Conservation (phyloP, 1,140 invertebrate species). For the Camponotus pennsylvanicus region DNA sequence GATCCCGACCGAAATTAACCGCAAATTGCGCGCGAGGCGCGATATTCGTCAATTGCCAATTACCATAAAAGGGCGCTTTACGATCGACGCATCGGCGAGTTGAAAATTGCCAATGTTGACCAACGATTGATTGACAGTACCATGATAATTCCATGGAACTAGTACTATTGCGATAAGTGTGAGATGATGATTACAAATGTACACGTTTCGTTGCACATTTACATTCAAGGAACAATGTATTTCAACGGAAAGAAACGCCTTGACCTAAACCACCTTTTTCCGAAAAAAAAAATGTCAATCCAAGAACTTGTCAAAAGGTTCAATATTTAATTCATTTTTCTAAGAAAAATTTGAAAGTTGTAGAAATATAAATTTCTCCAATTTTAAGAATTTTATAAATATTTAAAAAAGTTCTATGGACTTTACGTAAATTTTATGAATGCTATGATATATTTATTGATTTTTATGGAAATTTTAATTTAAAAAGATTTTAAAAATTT, state of each 20-base stretch:
- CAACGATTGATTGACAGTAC: background rate
- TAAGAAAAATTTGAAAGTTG: too few species aligned
- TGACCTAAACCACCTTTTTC: slow-evolving; percentile 63
- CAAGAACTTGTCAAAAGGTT: background rate
- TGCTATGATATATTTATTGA: too few species aligned
- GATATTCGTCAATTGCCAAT: slow-evolving; percentile 25
- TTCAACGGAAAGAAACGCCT: slow-evolving; percentile 43
- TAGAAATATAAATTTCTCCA: too few species aligned
- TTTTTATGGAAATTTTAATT: too few species aligned
- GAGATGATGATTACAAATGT: slow-evolving; percentile 53
- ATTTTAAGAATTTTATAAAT: too few species aligned
- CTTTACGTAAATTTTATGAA: too few species aligned
- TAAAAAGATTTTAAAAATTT: too few species aligned
- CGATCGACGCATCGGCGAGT: background rate
- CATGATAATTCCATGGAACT: background rate
- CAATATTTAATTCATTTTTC: too few species aligned
- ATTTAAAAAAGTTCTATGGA: too few species aligned
- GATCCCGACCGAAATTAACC: slow-evolving; percentile 1
- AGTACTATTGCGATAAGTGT: slow-evolving; percentile 32
- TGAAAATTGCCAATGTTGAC: background rate
- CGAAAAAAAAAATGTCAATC: slow-evolving; percentile 53
- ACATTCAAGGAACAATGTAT: slow-evolving; percentile 53
- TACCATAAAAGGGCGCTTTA: slow-evolving; percentile 23
- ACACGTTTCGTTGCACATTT: slow-evolving; percentile 58
- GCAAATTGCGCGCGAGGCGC: background rate